Conservation (phyloP, 2,888 invertebrate species). For the Leucoptera coffeella region DNA sequence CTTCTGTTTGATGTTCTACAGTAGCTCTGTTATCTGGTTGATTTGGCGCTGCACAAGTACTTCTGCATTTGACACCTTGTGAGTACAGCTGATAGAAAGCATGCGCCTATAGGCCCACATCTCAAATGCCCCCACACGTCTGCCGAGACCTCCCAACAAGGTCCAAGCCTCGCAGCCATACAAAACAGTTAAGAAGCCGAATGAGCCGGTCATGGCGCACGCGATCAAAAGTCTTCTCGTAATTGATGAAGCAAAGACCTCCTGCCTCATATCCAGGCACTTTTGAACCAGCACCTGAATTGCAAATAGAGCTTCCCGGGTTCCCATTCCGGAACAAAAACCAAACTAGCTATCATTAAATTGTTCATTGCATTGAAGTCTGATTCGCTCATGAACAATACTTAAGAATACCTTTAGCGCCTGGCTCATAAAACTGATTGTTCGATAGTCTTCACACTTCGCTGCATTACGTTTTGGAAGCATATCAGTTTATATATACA, state of each 20-base stretch:
- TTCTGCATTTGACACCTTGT: no score
- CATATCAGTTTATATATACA: no score
- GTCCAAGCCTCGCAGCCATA: no score
- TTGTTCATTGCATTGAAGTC: neutral
- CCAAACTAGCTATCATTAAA: conserved; percentile 7
- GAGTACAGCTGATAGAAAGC: no score
- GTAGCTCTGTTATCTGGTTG: no score
- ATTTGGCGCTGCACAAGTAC: no score
- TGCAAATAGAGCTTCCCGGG: conserved; percentile 7
- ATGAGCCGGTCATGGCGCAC: conserved; percentile 1
- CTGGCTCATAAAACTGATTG: neutral
- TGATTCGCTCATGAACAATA: neutral
- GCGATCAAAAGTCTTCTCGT: conserved; percentile 6
- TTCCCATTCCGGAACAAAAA: conserved; percentile 6
- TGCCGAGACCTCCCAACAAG: no score
- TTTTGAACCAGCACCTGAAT: conserved; percentile 7
- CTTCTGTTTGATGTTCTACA: no score
- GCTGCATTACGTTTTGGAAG: neutral
- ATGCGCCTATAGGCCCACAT: no score
- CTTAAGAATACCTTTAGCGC: neutral
- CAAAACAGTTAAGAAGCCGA: no score
- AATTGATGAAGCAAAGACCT: conserved; percentile 7
- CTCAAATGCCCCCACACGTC: no score
- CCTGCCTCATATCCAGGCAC: conserved; percentile 7
- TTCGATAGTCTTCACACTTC: neutral